Evolutionary conservation across 2,797 vertebrate species (phyloP).

Genomic region (Coendou prehensilis): DNA sequence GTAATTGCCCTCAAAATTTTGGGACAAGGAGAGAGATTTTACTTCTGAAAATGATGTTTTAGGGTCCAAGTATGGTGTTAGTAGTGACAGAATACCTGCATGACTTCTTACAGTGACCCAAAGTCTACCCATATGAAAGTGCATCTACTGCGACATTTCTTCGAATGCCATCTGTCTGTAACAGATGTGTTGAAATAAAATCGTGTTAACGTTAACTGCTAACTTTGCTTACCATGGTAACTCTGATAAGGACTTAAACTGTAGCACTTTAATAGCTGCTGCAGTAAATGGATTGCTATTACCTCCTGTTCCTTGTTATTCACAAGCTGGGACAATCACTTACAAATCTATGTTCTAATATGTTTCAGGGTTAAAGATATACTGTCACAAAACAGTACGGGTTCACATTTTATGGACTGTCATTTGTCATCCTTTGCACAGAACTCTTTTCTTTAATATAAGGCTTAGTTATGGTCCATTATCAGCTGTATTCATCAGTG

Average conservation of each 20-base stretch:
- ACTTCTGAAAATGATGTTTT: neutral
- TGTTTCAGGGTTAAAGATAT: neutral
- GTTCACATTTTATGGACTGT: neutral
- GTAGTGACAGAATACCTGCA: neutral
- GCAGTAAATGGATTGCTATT: neutral
- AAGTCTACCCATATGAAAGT: neutral
- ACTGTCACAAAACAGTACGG: neutral
- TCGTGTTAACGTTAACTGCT: neutral
- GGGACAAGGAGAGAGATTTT: neutral
- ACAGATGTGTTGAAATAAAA: neutral
- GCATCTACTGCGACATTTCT: neutral
- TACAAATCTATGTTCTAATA: neutral
- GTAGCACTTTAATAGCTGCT: neutral
- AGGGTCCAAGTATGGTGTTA: neutral
- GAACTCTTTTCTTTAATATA: neutral
- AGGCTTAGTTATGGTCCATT: neutral
- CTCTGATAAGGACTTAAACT: conserved; percentile 14
- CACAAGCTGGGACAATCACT: neutral
- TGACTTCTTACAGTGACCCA: neutral
- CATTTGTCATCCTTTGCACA: neutral
- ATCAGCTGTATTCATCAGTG: neutral
- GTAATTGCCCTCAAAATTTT: neutral
- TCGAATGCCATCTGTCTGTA: neutral
- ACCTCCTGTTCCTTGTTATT: neutral
- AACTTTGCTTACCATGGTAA: neutral